A percentile compares a stretch with the other conserved stretches of the same genome.
phyloP scores from a whole-genome alignment of 1,140 invertebrate species.

The Lasaia peninsularis region DNA sequence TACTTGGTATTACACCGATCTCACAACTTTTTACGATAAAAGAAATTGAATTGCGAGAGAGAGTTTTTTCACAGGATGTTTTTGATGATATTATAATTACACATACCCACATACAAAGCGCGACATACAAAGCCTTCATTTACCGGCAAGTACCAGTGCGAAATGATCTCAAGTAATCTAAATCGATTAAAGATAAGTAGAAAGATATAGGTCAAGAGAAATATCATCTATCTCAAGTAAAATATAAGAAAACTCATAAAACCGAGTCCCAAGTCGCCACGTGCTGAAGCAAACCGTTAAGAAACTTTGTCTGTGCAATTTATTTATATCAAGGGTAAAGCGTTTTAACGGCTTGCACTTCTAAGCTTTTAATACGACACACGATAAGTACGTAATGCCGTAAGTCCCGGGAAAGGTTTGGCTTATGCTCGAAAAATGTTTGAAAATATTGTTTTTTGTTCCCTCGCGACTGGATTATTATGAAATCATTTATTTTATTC shows the following conservation, averaged over 20 bases:
- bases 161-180: too few species aligned
- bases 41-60: too few species aligned
- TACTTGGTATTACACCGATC: too few species aligned
- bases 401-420: background rate
- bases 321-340: slow-evolving; percentile 1
- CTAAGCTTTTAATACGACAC: slow-evolving; percentile 4
- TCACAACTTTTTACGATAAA: too few species aligned
- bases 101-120: too few species aligned
- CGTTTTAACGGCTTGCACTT: slow-evolving; percentile 2
- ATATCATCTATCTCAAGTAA: background rate
- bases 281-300: background rate
- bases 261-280: background rate
- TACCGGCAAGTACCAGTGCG: too few species aligned
- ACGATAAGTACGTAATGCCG: background rate
- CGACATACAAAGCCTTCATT: too few species aligned
- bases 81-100: too few species aligned
- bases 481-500: background rate
- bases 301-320: slow-evolving; percentile 1
- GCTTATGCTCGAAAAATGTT: background rate
- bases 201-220: background rate
- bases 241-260: background rate
- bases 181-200: background rate
- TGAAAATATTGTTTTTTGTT: background rate
- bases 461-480: background rate
- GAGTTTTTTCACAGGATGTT: too few species aligned